Conservation (phyloP, 2,113 vertebrate genomes). For the Stegastes partitus region DNA sequence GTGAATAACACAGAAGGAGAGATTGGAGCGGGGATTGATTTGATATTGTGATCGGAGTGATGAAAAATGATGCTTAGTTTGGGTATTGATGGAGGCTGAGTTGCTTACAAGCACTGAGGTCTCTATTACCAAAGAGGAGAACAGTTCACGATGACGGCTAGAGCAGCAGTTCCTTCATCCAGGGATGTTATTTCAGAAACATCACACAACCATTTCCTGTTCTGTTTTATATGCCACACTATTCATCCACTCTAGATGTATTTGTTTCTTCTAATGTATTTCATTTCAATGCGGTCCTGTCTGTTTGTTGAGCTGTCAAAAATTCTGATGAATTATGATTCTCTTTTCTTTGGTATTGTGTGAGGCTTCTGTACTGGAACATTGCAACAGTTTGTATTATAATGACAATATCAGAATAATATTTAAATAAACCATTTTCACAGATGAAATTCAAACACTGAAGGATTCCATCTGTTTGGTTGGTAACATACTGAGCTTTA, state of each 20-base stretch:
- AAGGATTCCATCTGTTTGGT: constrained; percentile 65
- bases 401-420: constrained; percentile 76
- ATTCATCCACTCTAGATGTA: constrained; percentile 65
- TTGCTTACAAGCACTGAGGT: constrained; percentile 8
- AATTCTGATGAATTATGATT: constrained; percentile 64
- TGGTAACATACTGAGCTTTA: constrained; percentile 23
- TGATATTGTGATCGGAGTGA: constrained; percentile 1
- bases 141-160: constrained; percentile 14
- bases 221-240: constrained; percentile 50
- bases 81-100: constrained; percentile 40
- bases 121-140: constrained; percentile 46
- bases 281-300: constrained; percentile 74
- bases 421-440: constrained; percentile 84
- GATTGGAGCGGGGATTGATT: not conserved
- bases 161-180: constrained; percentile 47
- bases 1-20: constrained; percentile 37
- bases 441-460: constrained; percentile 75
- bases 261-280: constrained; percentile 74
- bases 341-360: constrained; percentile 76
- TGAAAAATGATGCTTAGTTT: constrained; percentile 13
- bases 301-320: constrained; percentile 75
- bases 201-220: constrained; percentile 44
- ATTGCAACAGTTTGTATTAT: constrained; percentile 81
- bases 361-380: constrained; percentile 78
- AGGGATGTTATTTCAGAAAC: constrained; percentile 57